A percentile compares a stretch with the other conserved stretches of the same genome.
Conservation (phyloP, 2,797 vertebrate species). For the Trichosurus vulpecula region DNA sequence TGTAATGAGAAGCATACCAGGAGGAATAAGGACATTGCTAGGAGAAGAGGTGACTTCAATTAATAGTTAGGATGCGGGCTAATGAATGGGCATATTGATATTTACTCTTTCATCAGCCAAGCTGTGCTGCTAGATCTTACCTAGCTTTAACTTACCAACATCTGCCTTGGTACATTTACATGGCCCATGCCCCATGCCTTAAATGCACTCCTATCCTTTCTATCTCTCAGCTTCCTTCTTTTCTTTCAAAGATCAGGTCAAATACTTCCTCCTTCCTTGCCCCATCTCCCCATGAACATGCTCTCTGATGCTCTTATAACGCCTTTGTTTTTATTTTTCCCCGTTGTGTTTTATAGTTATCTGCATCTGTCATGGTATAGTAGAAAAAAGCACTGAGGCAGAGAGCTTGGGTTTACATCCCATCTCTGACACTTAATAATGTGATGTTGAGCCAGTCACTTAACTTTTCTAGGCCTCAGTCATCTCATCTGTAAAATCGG, state of each 20-base stretch:
- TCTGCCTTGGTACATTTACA: not conserved
- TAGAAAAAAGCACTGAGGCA: not conserved
- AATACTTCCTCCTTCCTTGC: not conserved
- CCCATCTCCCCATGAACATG: not conserved
- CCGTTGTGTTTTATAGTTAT: not conserved
- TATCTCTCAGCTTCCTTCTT: not conserved
- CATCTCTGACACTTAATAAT: not conserved
- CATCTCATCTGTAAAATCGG: not conserved
- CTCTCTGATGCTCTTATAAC: not conserved
- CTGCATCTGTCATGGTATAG: not conserved
- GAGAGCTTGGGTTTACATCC: not conserved
- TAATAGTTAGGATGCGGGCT: not conserved
- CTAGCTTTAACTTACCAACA: not conserved
- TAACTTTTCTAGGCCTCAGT: not conserved
- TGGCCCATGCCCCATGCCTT: not conserved
- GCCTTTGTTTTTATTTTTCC: not conserved
- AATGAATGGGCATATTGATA: not conserved
- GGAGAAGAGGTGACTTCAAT: not conserved
- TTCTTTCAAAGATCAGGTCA: not conserved
- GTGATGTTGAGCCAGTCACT: not conserved
- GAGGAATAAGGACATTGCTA: not conserved
- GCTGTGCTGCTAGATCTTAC: not conserved
- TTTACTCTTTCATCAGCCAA: not conserved
- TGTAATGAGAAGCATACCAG: conserved; percentile 62
- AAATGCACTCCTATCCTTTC: not conserved